phyloP scores from a whole-genome alignment of 2,113 vertebrate genomes.

The Prolemur simus region DNA sequence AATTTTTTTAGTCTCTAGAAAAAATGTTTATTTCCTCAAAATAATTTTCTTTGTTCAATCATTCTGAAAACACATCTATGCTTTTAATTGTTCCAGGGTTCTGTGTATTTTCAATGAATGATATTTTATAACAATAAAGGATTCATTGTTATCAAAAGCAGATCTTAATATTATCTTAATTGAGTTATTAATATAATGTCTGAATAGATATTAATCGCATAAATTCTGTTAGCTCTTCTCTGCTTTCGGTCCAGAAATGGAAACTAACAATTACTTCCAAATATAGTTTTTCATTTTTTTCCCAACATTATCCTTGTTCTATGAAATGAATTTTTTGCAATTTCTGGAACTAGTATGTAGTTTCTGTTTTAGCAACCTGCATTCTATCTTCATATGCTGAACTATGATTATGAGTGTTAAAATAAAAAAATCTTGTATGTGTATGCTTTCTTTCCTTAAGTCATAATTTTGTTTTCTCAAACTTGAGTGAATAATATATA shows the following conservation, averaged over 20 bases:
- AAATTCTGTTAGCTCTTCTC: background rate
- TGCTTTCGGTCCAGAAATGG: background rate
- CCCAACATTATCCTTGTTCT: background rate
- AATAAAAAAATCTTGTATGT: background rate
- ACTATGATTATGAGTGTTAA: background rate
- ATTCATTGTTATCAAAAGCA: background rate
- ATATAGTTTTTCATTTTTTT: background rate
- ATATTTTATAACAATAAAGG: background rate
- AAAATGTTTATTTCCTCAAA: background rate
- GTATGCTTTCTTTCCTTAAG: background rate
- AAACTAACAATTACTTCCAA: background rate
- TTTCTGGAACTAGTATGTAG: background rate
- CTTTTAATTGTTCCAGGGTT: background rate
- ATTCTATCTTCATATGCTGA: background rate
- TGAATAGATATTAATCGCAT: background rate
- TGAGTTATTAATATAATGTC: background rate
- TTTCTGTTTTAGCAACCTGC: background rate
- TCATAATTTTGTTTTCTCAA: background rate
- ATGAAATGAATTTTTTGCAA: background rate
- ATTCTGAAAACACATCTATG: background rate
- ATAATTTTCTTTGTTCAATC: background rate
- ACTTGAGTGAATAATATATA: background rate
- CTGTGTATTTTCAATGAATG: background rate
- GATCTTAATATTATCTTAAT: background rate
- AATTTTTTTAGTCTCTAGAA: background rate